These are phyloP conservation scores for Eulemur rufifrons DNA, from an alignment of 2,113 vertebrate genomes.

Conservation along the genomic window DNA sequence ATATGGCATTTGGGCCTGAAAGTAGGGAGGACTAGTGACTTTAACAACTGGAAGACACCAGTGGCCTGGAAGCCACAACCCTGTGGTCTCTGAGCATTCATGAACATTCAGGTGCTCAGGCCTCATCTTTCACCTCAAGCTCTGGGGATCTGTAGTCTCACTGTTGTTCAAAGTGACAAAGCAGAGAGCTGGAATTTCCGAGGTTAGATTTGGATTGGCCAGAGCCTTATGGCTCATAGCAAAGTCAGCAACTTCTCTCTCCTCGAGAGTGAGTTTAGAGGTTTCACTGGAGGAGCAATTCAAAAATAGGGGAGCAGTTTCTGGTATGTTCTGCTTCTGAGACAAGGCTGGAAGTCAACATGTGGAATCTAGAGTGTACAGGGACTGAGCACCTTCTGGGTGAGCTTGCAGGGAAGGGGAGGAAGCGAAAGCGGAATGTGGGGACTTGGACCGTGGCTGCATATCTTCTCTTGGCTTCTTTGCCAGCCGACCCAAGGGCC, in stretches of 20 bases:
- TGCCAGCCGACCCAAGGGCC: neutral
- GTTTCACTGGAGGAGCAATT: constrained; percentile 42
- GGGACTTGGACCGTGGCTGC: neutral
- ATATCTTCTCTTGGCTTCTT: neutral
- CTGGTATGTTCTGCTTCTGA: neutral
- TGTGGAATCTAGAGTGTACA: neutral
- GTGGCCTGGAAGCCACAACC: neutral
- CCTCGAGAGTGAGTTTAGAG: neutral
- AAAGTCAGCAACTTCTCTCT: neutral
- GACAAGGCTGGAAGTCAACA: neutral
- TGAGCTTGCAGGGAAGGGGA: neutral
- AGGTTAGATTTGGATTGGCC: neutral
- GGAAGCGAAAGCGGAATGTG: neutral
- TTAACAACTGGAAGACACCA: neutral
- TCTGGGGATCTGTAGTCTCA: neutral
- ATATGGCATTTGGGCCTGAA: neutral
- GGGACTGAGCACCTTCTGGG: neutral
- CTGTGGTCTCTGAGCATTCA: neutral
- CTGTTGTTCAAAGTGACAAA: neutral
- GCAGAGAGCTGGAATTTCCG: neutral
- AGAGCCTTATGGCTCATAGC: neutral
- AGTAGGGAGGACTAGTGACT: neutral
- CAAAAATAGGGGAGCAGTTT: neutral
- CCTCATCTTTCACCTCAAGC: neutral
- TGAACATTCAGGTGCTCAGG: neutral